These are phyloP conservation scores for Callopanchax toddi DNA, from an alignment of 2,113 vertebrate genomes.

Conservation along the genomic window DNA sequence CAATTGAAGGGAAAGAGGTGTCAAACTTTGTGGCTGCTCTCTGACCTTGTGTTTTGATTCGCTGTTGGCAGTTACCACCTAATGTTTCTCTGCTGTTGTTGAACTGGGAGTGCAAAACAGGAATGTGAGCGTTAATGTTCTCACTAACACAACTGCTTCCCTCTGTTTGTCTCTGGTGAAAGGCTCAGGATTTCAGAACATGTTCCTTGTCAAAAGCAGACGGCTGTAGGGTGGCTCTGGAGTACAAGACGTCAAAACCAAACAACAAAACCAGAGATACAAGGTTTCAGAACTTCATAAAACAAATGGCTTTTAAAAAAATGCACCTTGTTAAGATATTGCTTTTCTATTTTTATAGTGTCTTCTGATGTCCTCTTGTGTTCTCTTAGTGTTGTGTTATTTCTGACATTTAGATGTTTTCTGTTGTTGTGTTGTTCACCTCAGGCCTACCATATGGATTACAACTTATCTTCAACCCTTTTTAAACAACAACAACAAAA, in stretches of 20 bases:
- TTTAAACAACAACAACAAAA: neutral
- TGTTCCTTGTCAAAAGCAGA: too few species aligned
- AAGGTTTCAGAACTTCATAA: neutral
- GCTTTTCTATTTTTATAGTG: neutral
- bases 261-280: neutral
- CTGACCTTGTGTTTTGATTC: conserved; percentile 59
- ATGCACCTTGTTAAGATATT: too few species aligned
- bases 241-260: neutral
- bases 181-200: neutral
- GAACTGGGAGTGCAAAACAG: conserved; percentile 17
- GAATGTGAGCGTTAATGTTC: neutral
- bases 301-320: too few species aligned
- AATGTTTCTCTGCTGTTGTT: conserved; percentile 24
- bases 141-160: neutral
- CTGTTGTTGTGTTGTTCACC: neutral
- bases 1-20: conserved; percentile 42
- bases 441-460: neutral
- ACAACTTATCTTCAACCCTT: neutral
- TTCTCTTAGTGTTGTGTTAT: neutral
- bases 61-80: conserved; percentile 41
- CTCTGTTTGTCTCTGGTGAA: neutral
- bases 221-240: neutral
- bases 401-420: too few species aligned
- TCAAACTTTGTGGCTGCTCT: conserved; percentile 37
- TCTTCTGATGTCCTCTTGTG: neutral